Evolutionary conservation across 2,797 vertebrate species (phyloP).

Genomic region (Labeo calbasu): DNA sequence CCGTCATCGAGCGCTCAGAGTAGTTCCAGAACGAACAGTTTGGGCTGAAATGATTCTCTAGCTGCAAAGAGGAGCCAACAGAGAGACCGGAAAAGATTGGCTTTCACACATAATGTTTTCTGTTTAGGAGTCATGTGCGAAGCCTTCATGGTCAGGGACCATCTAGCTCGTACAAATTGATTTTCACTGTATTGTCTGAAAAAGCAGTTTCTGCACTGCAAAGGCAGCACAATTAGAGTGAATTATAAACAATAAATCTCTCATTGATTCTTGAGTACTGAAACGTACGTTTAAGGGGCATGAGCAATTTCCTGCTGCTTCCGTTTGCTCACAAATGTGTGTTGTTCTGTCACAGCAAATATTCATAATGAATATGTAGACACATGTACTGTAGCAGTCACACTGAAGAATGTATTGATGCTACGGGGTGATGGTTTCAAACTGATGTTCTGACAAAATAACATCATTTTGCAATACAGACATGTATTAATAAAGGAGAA

Average conservation of each 20-base stretch:
- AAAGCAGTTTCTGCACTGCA: not conserved
- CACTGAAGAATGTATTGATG: not conserved
- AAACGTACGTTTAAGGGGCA: not conserved
- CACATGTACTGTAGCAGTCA: not conserved
- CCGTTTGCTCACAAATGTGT: not conserved
- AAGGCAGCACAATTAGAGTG: not conserved
- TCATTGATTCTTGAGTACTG: not conserved
- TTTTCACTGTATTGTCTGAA: constrained; percentile 23
- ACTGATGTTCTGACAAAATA: not conserved
- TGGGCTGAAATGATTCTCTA: constrained; percentile 89
- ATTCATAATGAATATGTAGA: constrained; percentile 6
- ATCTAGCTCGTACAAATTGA: not conserved
- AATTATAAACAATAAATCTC: constrained; percentile 15
- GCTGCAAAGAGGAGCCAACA: constrained; percentile 69
- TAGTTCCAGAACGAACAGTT: constrained; percentile 99
- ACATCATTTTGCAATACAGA: no score
- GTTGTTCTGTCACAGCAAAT: not conserved
- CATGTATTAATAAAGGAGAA: not conserved
- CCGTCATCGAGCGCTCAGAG: constrained; percentile 92
- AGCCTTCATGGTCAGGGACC: not conserved
- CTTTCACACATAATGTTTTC: not conserved
- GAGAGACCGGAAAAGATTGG: constrained; percentile 8
- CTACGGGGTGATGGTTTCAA: not conserved
- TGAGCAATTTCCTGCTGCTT: not conserved
- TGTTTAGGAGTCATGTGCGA: not conserved